Base-by-base conservation (phyloP, 2,797 vertebrate genomes). In the Sebastes alutus region DNA sequence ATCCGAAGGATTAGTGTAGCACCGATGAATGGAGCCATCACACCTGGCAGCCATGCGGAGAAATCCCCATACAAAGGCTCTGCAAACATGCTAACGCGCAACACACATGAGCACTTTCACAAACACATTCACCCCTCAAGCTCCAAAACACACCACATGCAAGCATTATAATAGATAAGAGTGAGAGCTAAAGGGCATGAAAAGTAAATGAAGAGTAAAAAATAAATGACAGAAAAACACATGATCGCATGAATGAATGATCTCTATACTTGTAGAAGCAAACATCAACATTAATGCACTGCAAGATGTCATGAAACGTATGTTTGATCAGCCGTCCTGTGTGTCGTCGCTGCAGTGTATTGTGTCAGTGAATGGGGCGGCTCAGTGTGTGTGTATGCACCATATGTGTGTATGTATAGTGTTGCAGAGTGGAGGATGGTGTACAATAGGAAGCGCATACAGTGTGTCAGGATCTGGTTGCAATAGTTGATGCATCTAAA, bases 391-490 rank as follows among this genome's bases (percentile, higher is more conserved):
- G 30, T 56, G 79, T 52, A 62, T 81, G 68, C 23, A 20, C 74
- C 67, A 69, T 76, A 78, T 63, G 83, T 89, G 76, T 90, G 80
- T 77, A 46, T 80, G 88, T 92, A 87, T 93, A 87, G 75, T 91
- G 89, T 94, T 93, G 91, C 92, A 92, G 54, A 70, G 69, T 33
- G 69, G 49, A 88, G 76, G 49, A 70, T 12, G 52, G 59, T 13
- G 49, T 69, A 93, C 89, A 93, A 93, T 86, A 72, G 84, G 69
- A 84, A 70, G 77, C 7, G 67, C 72, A 72, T 78, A 84, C 82
- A 82, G 64, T 80, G 77, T 89, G 81, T 84, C 78, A 69, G 92
- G 85, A 85, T 95, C 91, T 60, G 66, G 89, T 95, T 95, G 87
- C 93, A 87, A 66, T 81, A 70, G 82, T 65, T 85, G 82, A 81